These are phyloP conservation scores for Chrysolina oricalcia DNA, from an alignment of 2,888 invertebrate genomes.

Conservation along the genomic window DNA sequence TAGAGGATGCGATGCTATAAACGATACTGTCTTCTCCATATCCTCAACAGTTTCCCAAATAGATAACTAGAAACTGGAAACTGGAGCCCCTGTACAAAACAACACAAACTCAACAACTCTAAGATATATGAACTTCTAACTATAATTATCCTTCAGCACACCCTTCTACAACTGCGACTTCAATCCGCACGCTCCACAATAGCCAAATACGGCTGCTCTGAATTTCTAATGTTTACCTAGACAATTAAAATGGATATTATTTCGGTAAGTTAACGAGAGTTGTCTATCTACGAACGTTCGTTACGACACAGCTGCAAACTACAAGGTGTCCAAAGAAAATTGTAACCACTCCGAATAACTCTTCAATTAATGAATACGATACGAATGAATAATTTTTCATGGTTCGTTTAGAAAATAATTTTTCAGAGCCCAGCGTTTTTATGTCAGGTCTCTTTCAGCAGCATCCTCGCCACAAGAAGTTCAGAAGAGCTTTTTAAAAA, in stretches of 20 bases:
- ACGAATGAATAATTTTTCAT: too few species aligned
- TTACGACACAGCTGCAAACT: slow-evolving; percentile 1
- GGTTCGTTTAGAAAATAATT: too few species aligned
- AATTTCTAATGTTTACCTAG: slow-evolving; percentile 25
- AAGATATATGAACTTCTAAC: background rate
- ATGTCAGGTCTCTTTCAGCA: too few species aligned
- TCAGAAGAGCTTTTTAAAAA: too few species aligned
- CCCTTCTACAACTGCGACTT: background rate
- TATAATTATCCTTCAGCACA: slow-evolving; percentile 4
- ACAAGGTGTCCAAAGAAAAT: slow-evolving; percentile 6
- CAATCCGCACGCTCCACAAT: slow-evolving; percentile 11
- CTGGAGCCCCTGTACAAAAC: background rate
- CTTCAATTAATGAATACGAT: too few species aligned
- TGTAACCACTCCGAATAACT: background rate
- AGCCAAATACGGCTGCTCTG: slow-evolving; percentile 23
- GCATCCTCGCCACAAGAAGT: too few species aligned
- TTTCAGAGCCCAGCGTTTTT: too few species aligned
- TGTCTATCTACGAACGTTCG: slow-evolving; percentile 9
- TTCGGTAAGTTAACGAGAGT: slow-evolving; percentile 23
- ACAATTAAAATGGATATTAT: slow-evolving; percentile 16
- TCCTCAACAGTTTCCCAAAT: too few species aligned
- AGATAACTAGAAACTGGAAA: too few species aligned
- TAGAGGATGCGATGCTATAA: too few species aligned
- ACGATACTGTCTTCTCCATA: too few species aligned
- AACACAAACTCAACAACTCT: background rate